phyloP scores from a whole-genome alignment of 2,113 vertebrate genomes.

The Sphyrna mokarran region DNA sequence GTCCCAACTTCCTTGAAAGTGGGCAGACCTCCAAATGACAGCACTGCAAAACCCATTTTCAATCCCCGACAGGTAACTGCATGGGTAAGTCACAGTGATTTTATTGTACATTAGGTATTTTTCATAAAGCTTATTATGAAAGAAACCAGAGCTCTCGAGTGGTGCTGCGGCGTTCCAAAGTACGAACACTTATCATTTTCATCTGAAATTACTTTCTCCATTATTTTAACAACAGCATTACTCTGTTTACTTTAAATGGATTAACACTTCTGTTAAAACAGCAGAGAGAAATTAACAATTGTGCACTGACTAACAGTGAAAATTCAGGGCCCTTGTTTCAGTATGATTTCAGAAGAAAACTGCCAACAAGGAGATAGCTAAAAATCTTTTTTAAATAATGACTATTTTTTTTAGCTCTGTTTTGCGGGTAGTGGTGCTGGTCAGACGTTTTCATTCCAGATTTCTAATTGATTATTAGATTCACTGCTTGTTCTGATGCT shows the following conservation, averaged over 20 bases:
- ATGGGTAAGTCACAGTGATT: neutral
- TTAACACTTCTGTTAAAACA: neutral
- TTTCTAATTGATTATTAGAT: neutral
- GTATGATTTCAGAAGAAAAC: neutral
- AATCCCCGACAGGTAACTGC: neutral
- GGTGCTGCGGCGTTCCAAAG: neutral
- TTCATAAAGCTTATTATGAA: neutral
- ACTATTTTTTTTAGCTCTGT: neutral
- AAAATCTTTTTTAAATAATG: neutral
- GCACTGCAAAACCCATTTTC: neutral
- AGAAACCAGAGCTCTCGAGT: neutral
- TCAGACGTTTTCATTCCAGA: neutral
- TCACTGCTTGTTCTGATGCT: neutral
- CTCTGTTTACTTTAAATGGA: neutral
- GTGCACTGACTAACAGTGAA: neutral
- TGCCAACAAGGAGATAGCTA: neutral
- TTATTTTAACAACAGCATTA: neutral
- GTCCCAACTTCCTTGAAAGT: neutral
- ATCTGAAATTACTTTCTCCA: neutral
- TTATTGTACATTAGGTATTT: neutral
- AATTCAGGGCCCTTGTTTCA: neutral
- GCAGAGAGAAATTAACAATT: neutral
- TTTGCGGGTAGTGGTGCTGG: neutral
- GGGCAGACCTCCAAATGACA: neutral
- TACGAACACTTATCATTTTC: neutral